Evolutionary conservation across 2,797 vertebrate genomes (phyloP).

Genomic region (Nannoperca australis): DNA sequence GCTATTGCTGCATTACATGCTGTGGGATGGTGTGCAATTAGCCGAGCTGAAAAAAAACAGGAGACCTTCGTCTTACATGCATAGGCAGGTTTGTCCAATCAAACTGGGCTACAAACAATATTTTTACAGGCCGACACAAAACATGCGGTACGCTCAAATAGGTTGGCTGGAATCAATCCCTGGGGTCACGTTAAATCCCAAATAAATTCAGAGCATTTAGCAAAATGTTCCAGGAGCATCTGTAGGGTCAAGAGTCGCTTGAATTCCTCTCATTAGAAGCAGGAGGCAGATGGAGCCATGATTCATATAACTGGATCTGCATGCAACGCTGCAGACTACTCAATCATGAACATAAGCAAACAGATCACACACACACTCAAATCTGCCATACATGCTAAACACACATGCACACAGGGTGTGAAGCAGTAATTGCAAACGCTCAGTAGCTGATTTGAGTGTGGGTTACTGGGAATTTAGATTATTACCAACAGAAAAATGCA

Average conservation of each 20-base stretch:
- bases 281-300: conserved; percentile 75
- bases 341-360: conserved; percentile 77
- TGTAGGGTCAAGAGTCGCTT: conserved; percentile 69
- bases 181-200: conserved; percentile 33
- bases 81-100: conserved; percentile 31
- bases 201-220: conserved; percentile 50
- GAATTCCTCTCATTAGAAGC: conserved; percentile 71
- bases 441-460: conserved; percentile 32
- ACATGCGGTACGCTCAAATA: background rate
- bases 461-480: conserved; percentile 1
- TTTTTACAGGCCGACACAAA: conserved; percentile 29
- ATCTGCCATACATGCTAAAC: conserved; percentile 43
- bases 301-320: conserved; percentile 65
- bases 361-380: conserved; percentile 53
- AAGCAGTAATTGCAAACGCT: conserved; percentile 45
- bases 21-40: conserved; percentile 75
- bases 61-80: conserved; percentile 40
- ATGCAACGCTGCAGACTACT: conserved; percentile 69
- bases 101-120: conserved; percentile 11
- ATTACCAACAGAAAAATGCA: conserved; percentile 6
- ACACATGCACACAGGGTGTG: conserved; percentile 30
- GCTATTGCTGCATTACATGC: conserved; percentile 75
- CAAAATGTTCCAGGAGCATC: conserved; percentile 61
- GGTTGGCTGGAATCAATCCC: conserved; percentile 27
- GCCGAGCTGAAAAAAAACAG: conserved; percentile 47